phyloP scores from a whole-genome alignment of 92 coral and sea anemone genomes.

The Bergia puertoricense region DNA sequence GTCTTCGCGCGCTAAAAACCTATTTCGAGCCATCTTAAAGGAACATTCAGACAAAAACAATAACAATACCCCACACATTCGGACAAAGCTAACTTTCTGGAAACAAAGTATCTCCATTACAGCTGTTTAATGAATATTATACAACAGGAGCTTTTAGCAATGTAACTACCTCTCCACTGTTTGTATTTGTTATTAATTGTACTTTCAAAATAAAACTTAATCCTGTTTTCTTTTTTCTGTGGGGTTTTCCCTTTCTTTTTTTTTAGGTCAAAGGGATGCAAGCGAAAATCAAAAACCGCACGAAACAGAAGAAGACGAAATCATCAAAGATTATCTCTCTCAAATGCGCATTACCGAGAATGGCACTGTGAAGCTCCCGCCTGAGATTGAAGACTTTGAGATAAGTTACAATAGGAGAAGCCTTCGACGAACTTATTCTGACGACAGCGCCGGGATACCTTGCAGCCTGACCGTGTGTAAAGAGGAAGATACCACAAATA shows the following conservation, averaged over 20 bases:
- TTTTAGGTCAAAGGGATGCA: constrained; percentile 19
- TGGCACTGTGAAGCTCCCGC: neutral
- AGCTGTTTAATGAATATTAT: too few species aligned
- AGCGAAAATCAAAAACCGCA: constrained; percentile 16
- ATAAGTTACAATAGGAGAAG: constrained; percentile 7
- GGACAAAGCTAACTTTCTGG: too few species aligned
- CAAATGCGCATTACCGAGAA: neutral
- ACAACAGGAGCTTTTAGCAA: too few species aligned
- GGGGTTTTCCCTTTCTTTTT: neutral
- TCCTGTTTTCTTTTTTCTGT: neutral
- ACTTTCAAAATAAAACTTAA: too few species aligned
- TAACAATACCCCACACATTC: too few species aligned
- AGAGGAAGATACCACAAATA: constrained; percentile 1
- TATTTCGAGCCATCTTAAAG: too few species aligned
- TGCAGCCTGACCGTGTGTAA: constrained; percentile 33
- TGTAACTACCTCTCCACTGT: too few species aligned
- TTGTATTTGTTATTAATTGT: too few species aligned
- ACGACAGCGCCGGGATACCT: neutral
- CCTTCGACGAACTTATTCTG: constrained; percentile 10
- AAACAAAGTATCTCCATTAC: too few species aligned
- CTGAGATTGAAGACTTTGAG: constrained; percentile 18
- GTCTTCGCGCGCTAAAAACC: too few species aligned
- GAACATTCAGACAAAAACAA: too few species aligned
- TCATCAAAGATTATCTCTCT: constrained; percentile 20
- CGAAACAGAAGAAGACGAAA: constrained; percentile 30